A percentile compares a stretch with the other conserved stretches of the same genome.
These are phyloP conservation scores for Pollimyrus isidori DNA, from an alignment of 2,113 vertebrate species.

Conservation along the genomic window DNA sequence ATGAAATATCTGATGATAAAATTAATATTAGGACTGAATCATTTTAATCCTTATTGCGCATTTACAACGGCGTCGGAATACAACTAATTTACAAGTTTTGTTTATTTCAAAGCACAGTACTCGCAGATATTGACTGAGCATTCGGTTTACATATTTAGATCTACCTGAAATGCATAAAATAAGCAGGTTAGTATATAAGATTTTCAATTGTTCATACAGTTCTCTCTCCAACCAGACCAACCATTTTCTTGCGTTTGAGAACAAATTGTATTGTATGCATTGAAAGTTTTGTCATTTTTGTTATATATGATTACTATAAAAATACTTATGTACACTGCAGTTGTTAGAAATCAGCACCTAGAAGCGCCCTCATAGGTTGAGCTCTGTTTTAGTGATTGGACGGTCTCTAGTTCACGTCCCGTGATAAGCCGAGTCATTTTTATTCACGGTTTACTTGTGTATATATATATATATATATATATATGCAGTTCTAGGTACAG, in stretches of 20 bases:
- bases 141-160: not conserved
- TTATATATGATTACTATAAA: not conserved
- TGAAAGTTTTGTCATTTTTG: not conserved
- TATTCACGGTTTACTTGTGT: not conserved
- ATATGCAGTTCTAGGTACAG: slow-evolving; percentile 28
- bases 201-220: not conserved
- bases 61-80: not conserved
- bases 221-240: not conserved
- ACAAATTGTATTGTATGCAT: not conserved
- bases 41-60: not conserved
- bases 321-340: not conserved
- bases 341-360: not conserved
- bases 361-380: not conserved
- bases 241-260: not conserved
- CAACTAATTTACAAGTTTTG: not conserved
- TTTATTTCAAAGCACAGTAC: slow-evolving; percentile 21
- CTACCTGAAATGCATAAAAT: not conserved
- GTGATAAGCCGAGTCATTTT: not conserved
- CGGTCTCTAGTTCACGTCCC: not conserved
- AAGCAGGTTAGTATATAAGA: not conserved
- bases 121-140: not conserved
- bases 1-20: not conserved
- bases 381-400: not conserved
- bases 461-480: not conserved
- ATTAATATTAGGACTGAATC: not conserved